Percentiles rank a stretch among this genome's conserved stretches.
phyloP scores from a whole-genome alignment of 2,888 invertebrate species.

The Papilio elwesi region DNA sequence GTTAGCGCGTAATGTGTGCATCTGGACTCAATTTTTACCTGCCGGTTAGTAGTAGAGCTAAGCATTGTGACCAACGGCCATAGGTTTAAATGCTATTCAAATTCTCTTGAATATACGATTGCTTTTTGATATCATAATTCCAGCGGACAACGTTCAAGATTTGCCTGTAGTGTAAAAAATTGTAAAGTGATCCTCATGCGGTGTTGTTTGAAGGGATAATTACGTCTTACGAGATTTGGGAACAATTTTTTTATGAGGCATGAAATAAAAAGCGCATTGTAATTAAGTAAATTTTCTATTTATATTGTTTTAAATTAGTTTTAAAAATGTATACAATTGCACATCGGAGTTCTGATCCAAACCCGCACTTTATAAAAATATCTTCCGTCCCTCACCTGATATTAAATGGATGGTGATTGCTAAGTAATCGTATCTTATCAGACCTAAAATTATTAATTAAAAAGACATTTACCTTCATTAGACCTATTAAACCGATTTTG shows the following conservation, averaged over 20 bases:
- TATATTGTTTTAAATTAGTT: too few relatives aligned
- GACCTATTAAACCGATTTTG: not conserved
- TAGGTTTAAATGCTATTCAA: slow-evolving; percentile 81
- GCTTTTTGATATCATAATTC: slow-evolving; percentile 79
- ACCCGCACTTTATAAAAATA: too few relatives aligned
- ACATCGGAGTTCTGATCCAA: too few relatives aligned
- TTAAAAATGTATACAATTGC: too few relatives aligned
- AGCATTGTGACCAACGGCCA: slow-evolving; percentile 79
- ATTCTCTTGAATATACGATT: slow-evolving; percentile 80
- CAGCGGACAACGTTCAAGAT: slow-evolving; percentile 69
- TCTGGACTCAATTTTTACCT: not conserved
- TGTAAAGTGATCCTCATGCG: slow-evolving; percentile 76
- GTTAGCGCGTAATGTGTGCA: slow-evolving; percentile 30
- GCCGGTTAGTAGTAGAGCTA: slow-evolving; percentile 42
- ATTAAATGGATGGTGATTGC: too few relatives aligned
- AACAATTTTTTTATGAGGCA: slow-evolving; percentile 46
- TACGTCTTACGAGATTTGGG: slow-evolving; percentile 56
- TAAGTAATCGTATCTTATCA: too few relatives aligned
- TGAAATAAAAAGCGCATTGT: not conserved
- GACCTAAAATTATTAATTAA: too few relatives aligned
- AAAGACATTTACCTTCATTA: not conserved
- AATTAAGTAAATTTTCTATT: not conserved
- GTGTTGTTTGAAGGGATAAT: slow-evolving; percentile 58
- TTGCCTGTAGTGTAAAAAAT: slow-evolving; percentile 63
- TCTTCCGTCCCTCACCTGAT: too few relatives aligned